Percentiles rank a stretch among this genome's conserved stretches.
Evolutionary conservation across 2,888 invertebrate genomes (phyloP).

Genomic region (Hypsopygia costalis): DNA sequence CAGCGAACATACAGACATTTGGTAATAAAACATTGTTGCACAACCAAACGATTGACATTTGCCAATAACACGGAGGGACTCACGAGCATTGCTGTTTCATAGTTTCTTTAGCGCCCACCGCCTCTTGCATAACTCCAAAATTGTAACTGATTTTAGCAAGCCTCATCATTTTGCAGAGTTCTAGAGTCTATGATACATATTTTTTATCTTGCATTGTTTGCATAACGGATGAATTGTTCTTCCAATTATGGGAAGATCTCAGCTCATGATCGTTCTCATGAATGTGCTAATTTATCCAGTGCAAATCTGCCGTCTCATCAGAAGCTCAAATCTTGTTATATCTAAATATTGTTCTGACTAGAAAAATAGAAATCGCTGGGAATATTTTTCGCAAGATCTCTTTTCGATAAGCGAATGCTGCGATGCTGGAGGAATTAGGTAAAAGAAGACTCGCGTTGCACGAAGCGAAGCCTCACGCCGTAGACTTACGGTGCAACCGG

Average conservation of each 20-base stretch:
- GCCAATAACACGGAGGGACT: slow-evolving; percentile 43
- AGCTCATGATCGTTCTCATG: slow-evolving; percentile 29
- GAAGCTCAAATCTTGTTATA: slow-evolving; percentile 15
- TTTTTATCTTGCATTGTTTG: slow-evolving; percentile 2
- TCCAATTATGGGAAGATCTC: slow-evolving; percentile 44
- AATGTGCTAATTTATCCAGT: slow-evolving; percentile 30
- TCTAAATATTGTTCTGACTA: slow-evolving; percentile 17
- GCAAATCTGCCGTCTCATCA: slow-evolving; percentile 15
- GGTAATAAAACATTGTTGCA: slow-evolving; percentile 62
- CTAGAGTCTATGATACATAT: neutral
- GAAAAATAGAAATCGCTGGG: slow-evolving; percentile 20
- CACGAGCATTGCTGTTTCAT: slow-evolving; percentile 34
- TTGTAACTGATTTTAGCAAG: slow-evolving; percentile 8
- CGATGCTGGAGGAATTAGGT: neutral
- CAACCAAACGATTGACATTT: slow-evolving; percentile 71
- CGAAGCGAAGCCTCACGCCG: neutral
- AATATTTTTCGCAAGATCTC: slow-evolving; percentile 9
- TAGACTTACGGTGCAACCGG: neutral
- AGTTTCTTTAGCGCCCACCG: slow-evolving; percentile 28
- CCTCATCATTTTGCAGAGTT: slow-evolving; percentile 1
- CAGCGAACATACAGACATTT: slow-evolving; percentile 51
- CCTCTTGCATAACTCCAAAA: slow-evolving; percentile 32
- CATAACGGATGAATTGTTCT: slow-evolving; percentile 5
- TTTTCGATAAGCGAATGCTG: neutral
- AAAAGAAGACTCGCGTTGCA: neutral